phyloP scores from a whole-genome alignment of 2,888 invertebrate species.

The Carabus problematicus region DNA sequence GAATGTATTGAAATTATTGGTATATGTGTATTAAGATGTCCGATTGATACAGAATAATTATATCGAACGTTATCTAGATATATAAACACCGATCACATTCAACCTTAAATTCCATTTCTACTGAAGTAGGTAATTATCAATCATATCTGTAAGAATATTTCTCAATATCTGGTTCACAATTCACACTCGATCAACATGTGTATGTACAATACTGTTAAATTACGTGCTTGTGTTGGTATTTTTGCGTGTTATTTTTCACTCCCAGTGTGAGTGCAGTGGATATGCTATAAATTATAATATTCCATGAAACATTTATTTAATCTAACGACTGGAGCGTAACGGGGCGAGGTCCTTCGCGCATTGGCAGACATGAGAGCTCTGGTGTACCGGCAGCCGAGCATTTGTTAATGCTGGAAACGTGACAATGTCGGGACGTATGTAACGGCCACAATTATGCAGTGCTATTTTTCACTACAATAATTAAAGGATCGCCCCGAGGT shows the following conservation, averaged over 20 bases:
- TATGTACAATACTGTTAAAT: no score
- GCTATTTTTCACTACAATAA: slow-evolving; percentile 32
- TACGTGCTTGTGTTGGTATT: no score
- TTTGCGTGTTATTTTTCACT: slow-evolving; percentile 25
- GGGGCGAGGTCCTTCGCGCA: slow-evolving; percentile 24
- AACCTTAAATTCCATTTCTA: no score
- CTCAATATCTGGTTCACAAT: no score
- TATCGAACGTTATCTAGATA: no score
- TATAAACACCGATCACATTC: no score
- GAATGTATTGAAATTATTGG: no score
- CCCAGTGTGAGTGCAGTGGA: slow-evolving; percentile 18
- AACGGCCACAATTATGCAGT: slow-evolving; percentile 21
- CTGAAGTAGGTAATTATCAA: no score
- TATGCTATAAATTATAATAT: slow-evolving; percentile 36
- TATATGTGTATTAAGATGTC: no score
- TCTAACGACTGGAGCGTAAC: slow-evolving; percentile 29
- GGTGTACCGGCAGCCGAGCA: slow-evolving; percentile 10
- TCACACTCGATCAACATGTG: no score
- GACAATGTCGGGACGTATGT: slow-evolving; percentile 26
- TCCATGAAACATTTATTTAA: slow-evolving; percentile 37
- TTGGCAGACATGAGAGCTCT: slow-evolving; percentile 3
- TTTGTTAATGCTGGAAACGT: slow-evolving; percentile 35
- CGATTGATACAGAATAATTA: no score
- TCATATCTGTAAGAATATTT: no score
- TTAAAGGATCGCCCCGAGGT: slow-evolving; percentile 29